Evolutionary conservation across 1,140 invertebrate genomes (phyloP), one percentile per base, ranked within the genome.

Genomic region (Lepidurus packardi): DNA sequence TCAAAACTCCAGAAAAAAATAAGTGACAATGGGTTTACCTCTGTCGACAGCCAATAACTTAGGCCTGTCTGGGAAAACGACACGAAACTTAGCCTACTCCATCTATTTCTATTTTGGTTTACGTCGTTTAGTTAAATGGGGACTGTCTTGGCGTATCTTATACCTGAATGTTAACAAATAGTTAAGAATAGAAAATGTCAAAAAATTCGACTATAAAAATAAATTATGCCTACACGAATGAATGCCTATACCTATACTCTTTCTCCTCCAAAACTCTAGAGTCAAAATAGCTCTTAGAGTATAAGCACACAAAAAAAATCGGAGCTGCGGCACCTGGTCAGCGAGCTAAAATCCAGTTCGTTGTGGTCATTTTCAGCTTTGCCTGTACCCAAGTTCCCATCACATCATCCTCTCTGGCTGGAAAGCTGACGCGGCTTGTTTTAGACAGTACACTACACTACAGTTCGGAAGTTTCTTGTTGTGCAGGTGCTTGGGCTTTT

Each of bases 401-500:
- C 34, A 34, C 34, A 34, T 34, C 34, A 34, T 34, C 34, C 34
- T 34, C 34, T 34, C 34, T 34, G 34, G 34, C 34, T 34, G 34
- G 34, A 34, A 34, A 34, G 34, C 2, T 34, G 2, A 2, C 2
- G 34, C 34, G 34, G 34, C 34, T 34, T 34, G 34, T 34, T 34
- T 34, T 34, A 34, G 34, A 34, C 34, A 34, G 34, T 34, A 34
- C 34, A 34, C 34, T 1, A 34, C 34, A 34, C 34, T 34, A 34
- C 34, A 34, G 34, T 34, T 34, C 53, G 53, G 13, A 65, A 65
- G 53, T 65, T 65, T 65, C 34, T 34, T 34, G 34, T 34, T 34
- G 34, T 65, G 53, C 53, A 21, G 53, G 53, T 65, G 53, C 53
- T 65, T 65, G 53, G 53, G 53, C 13, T 65, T 65, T 65, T 21